These are phyloP conservation scores for Scartelaos histophorus DNA, from an alignment of 2,113 vertebrate species.

Conservation along the genomic window DNA sequence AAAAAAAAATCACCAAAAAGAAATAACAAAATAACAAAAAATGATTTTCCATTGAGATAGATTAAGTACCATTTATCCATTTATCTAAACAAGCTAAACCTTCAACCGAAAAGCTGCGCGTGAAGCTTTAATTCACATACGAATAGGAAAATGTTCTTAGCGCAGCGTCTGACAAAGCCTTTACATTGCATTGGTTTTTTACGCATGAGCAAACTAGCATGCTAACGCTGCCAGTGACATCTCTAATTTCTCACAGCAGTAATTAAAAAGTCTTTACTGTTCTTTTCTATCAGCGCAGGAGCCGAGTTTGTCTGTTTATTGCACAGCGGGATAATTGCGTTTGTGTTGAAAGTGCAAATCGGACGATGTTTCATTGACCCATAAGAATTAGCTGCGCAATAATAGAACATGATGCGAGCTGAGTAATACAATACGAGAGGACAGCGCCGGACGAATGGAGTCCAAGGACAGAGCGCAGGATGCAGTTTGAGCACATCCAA, in stretches of 20 bases:
- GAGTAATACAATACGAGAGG: neutral
- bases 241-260: neutral
- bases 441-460: neutral
- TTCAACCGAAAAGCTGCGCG: too few relatives aligned
- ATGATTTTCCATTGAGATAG: too few relatives aligned
- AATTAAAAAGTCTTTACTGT: neutral
- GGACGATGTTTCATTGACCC: constrained; percentile 6
- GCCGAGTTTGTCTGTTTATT: neutral
- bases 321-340: neutral
- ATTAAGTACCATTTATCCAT: too few relatives aligned
- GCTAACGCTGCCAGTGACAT: neutral
- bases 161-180: too few relatives aligned
- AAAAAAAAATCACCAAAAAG: too few relatives aligned
- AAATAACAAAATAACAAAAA: too few relatives aligned
- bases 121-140: too few relatives aligned
- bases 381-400: constrained; percentile 3
- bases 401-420: neutral
- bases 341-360: neutral
- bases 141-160: too few relatives aligned
- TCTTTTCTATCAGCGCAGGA: neutral
- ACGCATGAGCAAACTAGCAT: too few relatives aligned
- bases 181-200: too few relatives aligned
- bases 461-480: neutral
- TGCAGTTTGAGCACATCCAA: neutral
- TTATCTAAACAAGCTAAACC: too few relatives aligned